phyloP scores from a whole-genome alignment of 2,888 invertebrate species.

The Digitonthophagus gazella region DNA sequence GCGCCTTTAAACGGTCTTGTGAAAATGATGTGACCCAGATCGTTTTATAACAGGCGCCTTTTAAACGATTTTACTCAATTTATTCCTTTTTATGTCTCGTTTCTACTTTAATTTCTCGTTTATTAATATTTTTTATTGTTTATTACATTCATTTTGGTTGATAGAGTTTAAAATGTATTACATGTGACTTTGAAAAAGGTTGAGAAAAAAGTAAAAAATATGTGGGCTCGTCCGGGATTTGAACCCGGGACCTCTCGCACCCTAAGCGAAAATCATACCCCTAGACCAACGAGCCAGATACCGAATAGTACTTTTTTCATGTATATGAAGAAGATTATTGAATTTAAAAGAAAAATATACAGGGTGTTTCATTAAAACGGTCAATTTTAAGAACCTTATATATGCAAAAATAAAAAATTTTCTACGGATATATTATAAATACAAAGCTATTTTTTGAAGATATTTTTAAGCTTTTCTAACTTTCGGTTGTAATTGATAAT shows the following conservation, averaged over 20 bases:
- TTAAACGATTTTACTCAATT: not conserved
- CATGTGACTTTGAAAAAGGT: not conserved
- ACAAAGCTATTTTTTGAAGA: no score
- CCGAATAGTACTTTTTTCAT: not conserved
- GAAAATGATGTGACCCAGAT: not conserved
- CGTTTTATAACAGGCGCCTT: not conserved
- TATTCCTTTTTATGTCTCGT: not conserved
- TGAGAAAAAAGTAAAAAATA: slow-evolving; percentile 23
- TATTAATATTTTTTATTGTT: not conserved
- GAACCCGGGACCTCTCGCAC: slow-evolving; percentile 62
- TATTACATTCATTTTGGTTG: no score
- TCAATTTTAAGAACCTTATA: no score
- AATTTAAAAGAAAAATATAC: no score
- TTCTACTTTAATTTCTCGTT: not conserved
- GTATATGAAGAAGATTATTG: no score
- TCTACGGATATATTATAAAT: no score
- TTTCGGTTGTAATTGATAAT: no score
- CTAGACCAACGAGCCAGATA: slow-evolving; percentile 64
- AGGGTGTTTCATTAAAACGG: no score
- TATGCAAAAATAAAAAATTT: not conserved
- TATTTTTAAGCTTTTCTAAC: no score
- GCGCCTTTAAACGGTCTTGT: not conserved
- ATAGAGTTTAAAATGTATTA: no score
- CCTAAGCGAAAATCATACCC: slow-evolving; percentile 69
- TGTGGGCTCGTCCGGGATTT: slow-evolving; percentile 59